Evolutionary conservation across 2,113 vertebrate genomes (phyloP), one percentile per base, ranked within the genome.

Genomic region (Pampusana beccarii): DNA sequence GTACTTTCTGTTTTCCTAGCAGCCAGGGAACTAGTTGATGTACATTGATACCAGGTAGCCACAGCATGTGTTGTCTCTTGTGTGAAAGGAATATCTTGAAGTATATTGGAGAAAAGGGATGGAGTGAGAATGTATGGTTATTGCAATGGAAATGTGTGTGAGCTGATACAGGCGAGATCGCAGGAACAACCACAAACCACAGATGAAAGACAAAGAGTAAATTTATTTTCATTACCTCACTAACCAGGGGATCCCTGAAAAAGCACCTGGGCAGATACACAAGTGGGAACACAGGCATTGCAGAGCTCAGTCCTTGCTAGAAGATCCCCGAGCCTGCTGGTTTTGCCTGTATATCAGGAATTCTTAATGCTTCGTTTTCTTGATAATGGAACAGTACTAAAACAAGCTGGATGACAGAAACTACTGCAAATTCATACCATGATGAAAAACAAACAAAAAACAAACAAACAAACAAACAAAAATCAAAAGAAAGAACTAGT

Each of bases 371-470:
- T 96, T 86, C 1, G 16, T 83, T 77, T 94, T 93, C 54, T 13
- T 86, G 17, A 90, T 70, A 58, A 88, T 36, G 75, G 40, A 85
- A 94, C 62, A 98, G 98, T 54, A 56, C 83, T 98, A 84, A 98
- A 97, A 88, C 61, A 71, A 31, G 34, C 50, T 1, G 90, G n/a
- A 90, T 13, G 5, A 87, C n/a, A 54, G 54, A 97, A 97, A 74
- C 14, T 97, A 56, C 57, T 46, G 72, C 42, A 97, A 69, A 87
- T 98, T 83, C 65, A 56, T 26, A 31, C 28, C 4, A 34, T 44
- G n/a, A 92, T 46, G 26, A 84, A 83, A 62, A 96, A 73, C 42
- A 42, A 42, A 42, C 42, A 42, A 42, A 42, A 13, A 42, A 42
- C 42, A 42, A 42, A 42, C 42, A 42, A 42, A 29, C 33, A n/a